Base-by-base conservation (phyloP, 1,140 invertebrate species). In the Mercenaria mercenaria region DNA sequence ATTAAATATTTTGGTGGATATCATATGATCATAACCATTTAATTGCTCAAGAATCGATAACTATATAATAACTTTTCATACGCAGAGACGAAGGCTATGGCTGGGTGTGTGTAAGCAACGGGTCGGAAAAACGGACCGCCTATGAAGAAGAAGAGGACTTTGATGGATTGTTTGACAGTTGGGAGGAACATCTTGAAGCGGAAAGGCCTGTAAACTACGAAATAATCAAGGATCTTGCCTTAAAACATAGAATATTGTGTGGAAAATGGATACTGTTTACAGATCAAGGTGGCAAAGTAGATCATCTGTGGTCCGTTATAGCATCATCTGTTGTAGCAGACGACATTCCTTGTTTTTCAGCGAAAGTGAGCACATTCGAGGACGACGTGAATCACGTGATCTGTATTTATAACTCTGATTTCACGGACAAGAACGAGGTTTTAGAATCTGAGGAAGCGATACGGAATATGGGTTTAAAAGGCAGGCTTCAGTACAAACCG, bases 241-340 rank as follows among this genome's bases (percentile, higher is more conserved):
- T 79, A 29, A 80, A 52, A 6, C 76, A 37, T 39, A 34, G 67
- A 39, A 47, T 85, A 8, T 76, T 67, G 11, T 0, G n/a, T 64
- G 91, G 91, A 11, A 92, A 92, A 77, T 92, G 91, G 91, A 56
- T 92, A 29, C 85, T 92, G 26, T 64, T 76, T 52, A 90, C 82
- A 1, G 56, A 79, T 10, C 37, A 77, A 37, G 91, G 90, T n/a
- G 43, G 29, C 20, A 92, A 91, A 52, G 90, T 84, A 10, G 91
- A 92, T 69, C 74, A 85, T 50, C 50, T 92, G 23, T 92, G 91
- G 91, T 80, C 52, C 39, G 61, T 88, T 23, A 79, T 92, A 23
- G 88, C 88, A 34, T 64, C 43, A 39, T 13, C 76, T 23, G n/a
- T 34, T 32, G 13, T 26, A 50, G 41, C 43, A 47, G 6, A 47